A percentile compares a stretch with the other conserved stretches of the same genome.
Evolutionary conservation across 2,888 invertebrate genomes (phyloP).

Genomic region (Nycteola revayana): DNA sequence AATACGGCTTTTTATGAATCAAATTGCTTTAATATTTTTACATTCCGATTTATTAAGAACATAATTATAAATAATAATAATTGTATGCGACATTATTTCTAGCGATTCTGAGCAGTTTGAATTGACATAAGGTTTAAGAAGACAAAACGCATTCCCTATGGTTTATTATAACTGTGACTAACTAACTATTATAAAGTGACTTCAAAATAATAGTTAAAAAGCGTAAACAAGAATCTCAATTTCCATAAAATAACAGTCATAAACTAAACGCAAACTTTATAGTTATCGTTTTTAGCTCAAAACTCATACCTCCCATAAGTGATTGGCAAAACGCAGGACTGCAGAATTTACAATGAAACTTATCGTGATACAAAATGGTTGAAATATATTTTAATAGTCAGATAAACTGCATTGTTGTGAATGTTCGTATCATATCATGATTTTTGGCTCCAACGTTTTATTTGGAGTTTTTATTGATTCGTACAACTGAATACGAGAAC

Average conservation of each 20-base stretch:
- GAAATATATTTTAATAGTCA: constrained; percentile 38
- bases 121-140: too few species aligned
- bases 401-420: constrained; percentile 32
- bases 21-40: too few species aligned
- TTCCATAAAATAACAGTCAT: background rate
- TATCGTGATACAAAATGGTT: constrained; percentile 34
- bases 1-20: too few species aligned
- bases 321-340: constrained; percentile 30
- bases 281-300: constrained; percentile 7
- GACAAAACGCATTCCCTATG: too few species aligned
- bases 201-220: too few species aligned
- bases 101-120: too few species aligned
- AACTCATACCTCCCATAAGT: constrained; percentile 25
- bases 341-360: constrained; percentile 26
- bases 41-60: too few species aligned
- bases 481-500: constrained; percentile 2
- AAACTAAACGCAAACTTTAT: background rate
- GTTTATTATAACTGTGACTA: too few species aligned
- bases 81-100: too few species aligned
- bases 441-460: constrained; percentile 14
- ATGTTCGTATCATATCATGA: constrained; percentile 16
- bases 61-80: too few species aligned
- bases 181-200: too few species aligned
- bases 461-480: constrained; percentile 22
- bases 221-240: background rate